These are phyloP conservation scores for Cremastinae sp. DNA, from an alignment of 2,888 invertebrate genomes.

Conservation along the genomic window DNA sequence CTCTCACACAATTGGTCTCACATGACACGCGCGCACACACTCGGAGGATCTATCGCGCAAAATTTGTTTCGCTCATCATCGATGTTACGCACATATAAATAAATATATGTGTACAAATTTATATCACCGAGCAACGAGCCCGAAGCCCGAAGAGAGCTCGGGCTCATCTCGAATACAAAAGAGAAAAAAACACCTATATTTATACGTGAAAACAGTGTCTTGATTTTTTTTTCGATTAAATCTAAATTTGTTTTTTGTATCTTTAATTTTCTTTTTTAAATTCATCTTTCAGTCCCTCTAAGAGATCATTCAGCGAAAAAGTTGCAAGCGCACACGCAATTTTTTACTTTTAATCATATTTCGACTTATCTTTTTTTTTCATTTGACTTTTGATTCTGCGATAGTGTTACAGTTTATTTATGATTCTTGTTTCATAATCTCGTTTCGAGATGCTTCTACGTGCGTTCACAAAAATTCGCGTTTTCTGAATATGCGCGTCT, in stretches of 20 bases:
- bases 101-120: slow-evolving; percentile 27
- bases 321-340: slow-evolving; percentile 60
- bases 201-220: slow-evolving; percentile 59
- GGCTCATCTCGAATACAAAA: slow-evolving; percentile 55
- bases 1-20: neutral
- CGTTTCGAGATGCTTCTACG: slow-evolving; percentile 42
- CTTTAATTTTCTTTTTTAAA: slow-evolving; percentile 48
- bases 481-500: slow-evolving; percentile 59
- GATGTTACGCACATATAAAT: slow-evolving; percentile 29
- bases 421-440: slow-evolving; percentile 5
- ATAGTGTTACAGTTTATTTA: slow-evolving; percentile 2
- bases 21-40: slow-evolving; percentile 2
- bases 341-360: slow-evolving; percentile 25
- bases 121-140: slow-evolving; percentile 47
- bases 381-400: slow-evolving; percentile 10
- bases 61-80: slow-evolving; percentile 16
- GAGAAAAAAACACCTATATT: slow-evolving; percentile 53
- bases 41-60: slow-evolving; percentile 21
- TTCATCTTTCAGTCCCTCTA: slow-evolving; percentile 68
- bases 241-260: slow-evolving; percentile 44
- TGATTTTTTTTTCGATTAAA: slow-evolving; percentile 48
- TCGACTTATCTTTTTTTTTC: slow-evolving; percentile 16
- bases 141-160: slow-evolving; percentile 51
- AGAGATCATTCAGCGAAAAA: slow-evolving; percentile 71
- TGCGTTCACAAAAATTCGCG: slow-evolving; percentile 63